A percentile compares a stretch with the other conserved stretches of the same genome.
Evolutionary conservation across 2,113 vertebrate species (phyloP).

Genomic region (Beaufortia kweichowensis): DNA sequence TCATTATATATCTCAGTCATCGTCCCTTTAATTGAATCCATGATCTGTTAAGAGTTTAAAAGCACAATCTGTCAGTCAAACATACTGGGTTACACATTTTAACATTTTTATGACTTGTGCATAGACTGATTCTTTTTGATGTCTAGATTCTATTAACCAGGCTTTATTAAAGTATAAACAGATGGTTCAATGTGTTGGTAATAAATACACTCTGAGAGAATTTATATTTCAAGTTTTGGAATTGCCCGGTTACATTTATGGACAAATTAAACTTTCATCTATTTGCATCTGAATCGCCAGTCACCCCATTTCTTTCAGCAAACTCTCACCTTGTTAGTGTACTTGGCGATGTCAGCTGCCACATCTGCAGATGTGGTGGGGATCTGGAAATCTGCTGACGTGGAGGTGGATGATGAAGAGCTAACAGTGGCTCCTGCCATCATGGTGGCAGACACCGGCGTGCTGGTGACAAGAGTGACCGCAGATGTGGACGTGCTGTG

Average conservation of each 20-base stretch:
- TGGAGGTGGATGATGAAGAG: conserved; percentile 71
- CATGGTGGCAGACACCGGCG: conserved; percentile 80
- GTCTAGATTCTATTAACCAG: too few species aligned
- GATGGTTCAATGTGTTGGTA: too few species aligned
- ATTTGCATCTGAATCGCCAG: too few species aligned
- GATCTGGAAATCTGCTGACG: conserved; percentile 82
- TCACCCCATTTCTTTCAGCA: background rate
- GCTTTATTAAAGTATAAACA: too few species aligned
- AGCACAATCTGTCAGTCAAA: background rate
- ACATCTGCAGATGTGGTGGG: conserved; percentile 93
- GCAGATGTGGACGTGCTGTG: conserved; percentile 87
- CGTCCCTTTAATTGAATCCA: conserved; percentile 98
- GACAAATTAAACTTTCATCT: background rate
- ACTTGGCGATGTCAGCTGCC: conserved; percentile 96
- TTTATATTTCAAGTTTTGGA: too few species aligned
- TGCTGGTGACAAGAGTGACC: conserved; percentile 89
- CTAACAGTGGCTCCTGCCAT: conserved; percentile 76
- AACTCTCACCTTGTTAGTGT: conserved; percentile 90
- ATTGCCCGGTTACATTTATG: too few species aligned
- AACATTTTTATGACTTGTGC: too few species aligned
- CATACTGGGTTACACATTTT: too few species aligned
- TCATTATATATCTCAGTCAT: conserved; percentile 98
- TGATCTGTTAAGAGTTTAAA: conserved; percentile 80
- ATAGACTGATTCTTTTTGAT: too few species aligned
- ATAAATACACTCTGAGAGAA: too few species aligned